Base-by-base conservation (phyloP, 1,140 invertebrate species). In the Bradysia coprophila region DNA sequence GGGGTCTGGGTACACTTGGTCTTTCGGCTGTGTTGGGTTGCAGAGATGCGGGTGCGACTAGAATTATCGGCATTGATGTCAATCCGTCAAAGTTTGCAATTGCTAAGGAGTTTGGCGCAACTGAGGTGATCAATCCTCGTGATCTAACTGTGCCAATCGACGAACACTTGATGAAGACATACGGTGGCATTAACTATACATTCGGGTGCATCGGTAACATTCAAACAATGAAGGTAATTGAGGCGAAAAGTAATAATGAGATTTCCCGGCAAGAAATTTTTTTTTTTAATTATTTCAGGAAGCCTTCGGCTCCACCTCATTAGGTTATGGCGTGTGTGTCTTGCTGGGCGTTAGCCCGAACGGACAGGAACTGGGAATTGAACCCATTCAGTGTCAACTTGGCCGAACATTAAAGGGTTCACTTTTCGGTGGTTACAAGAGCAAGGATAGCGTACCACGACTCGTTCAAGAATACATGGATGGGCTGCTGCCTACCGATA, bases 191-290 rank as follows among this genome's bases (percentile, higher is more conserved):
- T 39, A 95, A 99, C 64, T 98, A 85, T 55, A 98, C 93, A 4
- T 98, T 98, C 65, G 95, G 98, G 65, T 98, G 95, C 62, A 86
- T 98, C 57, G 95, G 95, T 43, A 98, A 97, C 68, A 85, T 97
- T 1, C 65, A 79, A 37, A 90, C 85, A 3, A 98, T 99, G 95
- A 72, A 94, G 52, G 80, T 84, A 43, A 95, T 95, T 21, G 63
- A 98, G 32, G 36, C 21, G 13, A 9, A 31, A n/a, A 9, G 10
- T n/a, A 16, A n/a, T 36, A 16, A 10, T n/a, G 5, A 6, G 6
- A 16, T 36, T 36, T 36, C 5, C 6, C 6, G 18, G 11, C 21
- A 3, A 13, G 4, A 6, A 38, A 3, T 38, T 34, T 34, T 5
- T 34, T 34, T 15, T 16, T 5, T 34, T 4, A 11, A 15, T 34